Conservation (phyloP, 2,113 vertebrate species). For the Aleadryas rufinucha region DNA sequence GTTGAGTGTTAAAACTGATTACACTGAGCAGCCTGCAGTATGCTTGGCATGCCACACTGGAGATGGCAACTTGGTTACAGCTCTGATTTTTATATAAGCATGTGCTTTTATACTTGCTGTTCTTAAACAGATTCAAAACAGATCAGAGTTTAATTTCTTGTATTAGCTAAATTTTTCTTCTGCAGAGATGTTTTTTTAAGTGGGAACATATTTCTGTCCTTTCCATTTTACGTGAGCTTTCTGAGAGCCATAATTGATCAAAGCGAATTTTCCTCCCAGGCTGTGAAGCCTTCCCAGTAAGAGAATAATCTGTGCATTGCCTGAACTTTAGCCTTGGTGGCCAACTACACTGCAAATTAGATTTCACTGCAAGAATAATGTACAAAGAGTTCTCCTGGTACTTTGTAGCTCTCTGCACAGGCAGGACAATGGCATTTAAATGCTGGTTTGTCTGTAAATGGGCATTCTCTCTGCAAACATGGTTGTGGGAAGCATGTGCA, state of each 20-base stretch:
- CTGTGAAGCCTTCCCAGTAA: neutral
- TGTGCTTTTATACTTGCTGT: neutral
- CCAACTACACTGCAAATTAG: neutral
- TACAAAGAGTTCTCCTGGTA: neutral
- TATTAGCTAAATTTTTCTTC: neutral
- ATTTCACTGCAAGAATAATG: neutral
- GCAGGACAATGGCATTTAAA: neutral
- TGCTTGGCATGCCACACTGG: neutral
- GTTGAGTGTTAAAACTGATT: neutral
- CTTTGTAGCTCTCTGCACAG: neutral
- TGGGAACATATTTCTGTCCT: neutral
- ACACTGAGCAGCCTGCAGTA: neutral
- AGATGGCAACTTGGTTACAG: neutral
- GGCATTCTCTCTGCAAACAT: neutral
- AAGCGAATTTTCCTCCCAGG: conserved; percentile 6
- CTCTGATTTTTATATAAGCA: neutral
- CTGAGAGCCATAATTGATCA: neutral
- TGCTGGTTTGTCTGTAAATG: neutral
- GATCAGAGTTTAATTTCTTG: neutral
- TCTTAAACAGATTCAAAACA: neutral
- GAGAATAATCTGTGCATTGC: neutral
- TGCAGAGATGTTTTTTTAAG: neutral
- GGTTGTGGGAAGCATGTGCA: fast-evolving
- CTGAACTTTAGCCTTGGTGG: conserved; percentile 9
- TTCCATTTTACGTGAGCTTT: neutral